Base-by-base conservation (phyloP, 2,888 invertebrate genomes). In the Athrips mouffetella region DNA sequence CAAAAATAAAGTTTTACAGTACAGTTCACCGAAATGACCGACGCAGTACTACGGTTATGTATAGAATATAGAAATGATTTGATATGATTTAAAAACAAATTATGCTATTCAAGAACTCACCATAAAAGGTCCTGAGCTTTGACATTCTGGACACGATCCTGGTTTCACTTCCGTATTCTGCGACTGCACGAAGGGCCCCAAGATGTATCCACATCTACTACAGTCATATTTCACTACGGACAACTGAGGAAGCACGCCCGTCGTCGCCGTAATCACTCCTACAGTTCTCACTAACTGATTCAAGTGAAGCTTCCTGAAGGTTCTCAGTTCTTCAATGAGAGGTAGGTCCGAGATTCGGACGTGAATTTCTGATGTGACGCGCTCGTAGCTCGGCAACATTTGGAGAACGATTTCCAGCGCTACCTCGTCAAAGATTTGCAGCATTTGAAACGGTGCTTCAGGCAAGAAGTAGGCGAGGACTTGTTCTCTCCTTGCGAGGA, bases 221-320 rank as follows among this genome's bases (percentile, higher is more conserved):
- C 99, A 99, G 80, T 99, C 98, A 73, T 97, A 99, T 75, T 98
- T 99, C 44, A 99, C 95, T 31, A 99, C 91, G 0, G 96, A 96
- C 23, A 99, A 82, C 79, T 99, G 99, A 0, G 99, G 99, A 50
- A 99, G 76, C 6, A 98, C 97, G 0, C 96, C 96, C 0, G 99
- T 98, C 0, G 98, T 96, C 0, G 97, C 94, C 0, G 99, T 97
- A 1, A 99, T 98, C 1, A 99, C 99, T 7, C 99, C 99, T 1
- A 85, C 80, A 1, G 88, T 88, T 10, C 98, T 91, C 31, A 99
- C 97, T 52, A 99, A 82, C 81, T 99, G 98, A 82, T 99, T 99
- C 48, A 99, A 89, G 76, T 96, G 96, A 5, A 96, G 88, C 75
- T 94, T 96, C 49, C 96, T 91, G 76, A 99, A 95, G 2, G 97